Base-by-base conservation (phyloP, 2,888 invertebrate species). In the Perithous albicinctus region DNA sequence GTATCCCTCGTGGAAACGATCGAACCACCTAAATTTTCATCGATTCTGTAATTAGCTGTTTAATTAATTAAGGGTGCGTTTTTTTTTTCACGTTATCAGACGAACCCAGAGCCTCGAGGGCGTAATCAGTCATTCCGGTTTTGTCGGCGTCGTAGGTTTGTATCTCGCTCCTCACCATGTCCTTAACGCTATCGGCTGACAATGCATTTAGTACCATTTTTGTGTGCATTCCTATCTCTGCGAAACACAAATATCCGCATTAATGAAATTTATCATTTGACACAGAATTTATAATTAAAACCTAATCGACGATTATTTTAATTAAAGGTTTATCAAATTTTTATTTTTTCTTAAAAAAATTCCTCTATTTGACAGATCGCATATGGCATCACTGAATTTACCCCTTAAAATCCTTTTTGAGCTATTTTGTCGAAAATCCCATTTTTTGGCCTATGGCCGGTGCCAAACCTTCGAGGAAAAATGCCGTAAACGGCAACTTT, bases 111-210 rank as follows among this genome's bases (percentile, higher is more conserved):
- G 95, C 94, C 91, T 96, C 96, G 32, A 97, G 92, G 0, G 97
- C 97, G 91, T 94, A 96, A 91, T 97, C 97, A 3, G 95, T 94
- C 87, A 93, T 91, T 12, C 95, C 95, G 26, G 94, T 95, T 88
- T 95, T 95, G 87, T 96, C 96, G 1, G 95, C 95, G 88, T 94
- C 94, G 88, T 94, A 95, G 6, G 91, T 92, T 66, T 92, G 87
- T 75, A 94, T 86, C 85, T 92, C 92, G 3, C 66, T 85, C 41
- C 66, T 89, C 23, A 92, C 85, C 81, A 92, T 70, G 18, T 89
- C 82, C 61, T 85, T 88, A 1, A 92, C 85, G 46, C 69, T 89
- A 10, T 91, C 90, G 2, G 86, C 78, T 1, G 91, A 90, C 43
- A 91, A 61, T 6, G 86, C 85, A 64, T 89, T 87, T 7, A n/a